These are phyloP conservation scores for Dasysyrphus albostriatus DNA, from an alignment of 2,888 invertebrate genomes.

Conservation along the genomic window DNA sequence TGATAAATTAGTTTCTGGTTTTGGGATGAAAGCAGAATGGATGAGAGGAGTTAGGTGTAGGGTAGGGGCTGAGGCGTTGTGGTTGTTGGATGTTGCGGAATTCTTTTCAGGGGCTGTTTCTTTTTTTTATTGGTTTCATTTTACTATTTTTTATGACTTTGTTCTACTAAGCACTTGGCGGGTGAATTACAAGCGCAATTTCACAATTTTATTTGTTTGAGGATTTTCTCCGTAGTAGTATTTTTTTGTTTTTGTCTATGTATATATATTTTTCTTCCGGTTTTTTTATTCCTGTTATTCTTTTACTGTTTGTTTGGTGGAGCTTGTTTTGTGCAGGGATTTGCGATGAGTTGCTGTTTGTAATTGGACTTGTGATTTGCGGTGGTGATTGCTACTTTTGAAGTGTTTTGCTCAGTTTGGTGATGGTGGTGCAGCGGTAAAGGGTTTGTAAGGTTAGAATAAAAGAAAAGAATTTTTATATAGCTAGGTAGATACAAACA, in stretches of 20 bases:
- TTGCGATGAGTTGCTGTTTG: slow-evolving; percentile 71
- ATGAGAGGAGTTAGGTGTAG: slow-evolving; percentile 12
- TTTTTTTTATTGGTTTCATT: slow-evolving; percentile 77
- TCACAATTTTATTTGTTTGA: slow-evolving; percentile 75
- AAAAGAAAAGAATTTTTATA: neutral
- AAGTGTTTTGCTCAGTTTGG: slow-evolving; percentile 28
- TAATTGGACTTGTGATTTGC: slow-evolving; percentile 72
- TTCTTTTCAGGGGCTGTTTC: slow-evolving; percentile 75
- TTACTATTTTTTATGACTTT: slow-evolving; percentile 80
- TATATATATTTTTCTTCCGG: slow-evolving; percentile 16
- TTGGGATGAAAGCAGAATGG: slow-evolving; percentile 60
- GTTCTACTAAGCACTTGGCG: slow-evolving; percentile 77
- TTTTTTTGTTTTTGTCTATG: slow-evolving; percentile 2
- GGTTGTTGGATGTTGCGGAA: slow-evolving; percentile 71
- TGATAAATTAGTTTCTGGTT: slow-evolving; percentile 76
- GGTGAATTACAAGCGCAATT: slow-evolving; percentile 76
- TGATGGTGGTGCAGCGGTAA: neutral
- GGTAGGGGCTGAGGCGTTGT: slow-evolving; percentile 36
- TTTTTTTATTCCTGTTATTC: slow-evolving; percentile 32
- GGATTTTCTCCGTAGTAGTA: slow-evolving; percentile 46
- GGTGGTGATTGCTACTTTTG: slow-evolving; percentile 55
- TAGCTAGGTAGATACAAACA: neutral
- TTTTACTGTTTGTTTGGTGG: slow-evolving; percentile 47
- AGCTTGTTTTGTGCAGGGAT: slow-evolving; percentile 60
- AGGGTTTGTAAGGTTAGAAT: neutral